Percentiles rank a stretch among this genome's conserved stretches.
These are phyloP conservation scores for Aphodius granarius DNA, from an alignment of 2,888 invertebrate species.

Conservation along the genomic window DNA sequence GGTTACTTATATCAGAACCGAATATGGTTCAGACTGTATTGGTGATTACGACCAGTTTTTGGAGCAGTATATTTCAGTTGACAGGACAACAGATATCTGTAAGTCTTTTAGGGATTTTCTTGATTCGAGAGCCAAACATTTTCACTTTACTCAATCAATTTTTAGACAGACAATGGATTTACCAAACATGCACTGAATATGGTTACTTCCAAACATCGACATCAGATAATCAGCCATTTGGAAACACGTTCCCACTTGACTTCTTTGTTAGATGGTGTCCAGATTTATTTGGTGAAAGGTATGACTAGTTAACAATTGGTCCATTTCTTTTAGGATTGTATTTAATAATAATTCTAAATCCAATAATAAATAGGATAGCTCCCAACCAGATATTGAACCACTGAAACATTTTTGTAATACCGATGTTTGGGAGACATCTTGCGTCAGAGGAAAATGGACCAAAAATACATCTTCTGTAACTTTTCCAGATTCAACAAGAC, in stretches of 20 bases:
- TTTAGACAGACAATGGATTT: conserved; percentile 69
- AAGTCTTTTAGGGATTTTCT: too few relatives aligned
- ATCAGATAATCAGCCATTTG: conserved; percentile 64
- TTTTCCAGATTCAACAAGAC: conserved; percentile 49
- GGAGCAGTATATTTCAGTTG: conserved; percentile 11
- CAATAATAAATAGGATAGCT: too few relatives aligned
- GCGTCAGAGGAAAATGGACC: conserved; percentile 20
- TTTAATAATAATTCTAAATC: too few relatives aligned
- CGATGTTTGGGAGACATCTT: conserved; percentile 24
- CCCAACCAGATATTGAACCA: conserved; percentile 21
- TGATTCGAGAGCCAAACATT: too few relatives aligned
- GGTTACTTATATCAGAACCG: conserved; percentile 25
- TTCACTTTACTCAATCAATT: background rate
- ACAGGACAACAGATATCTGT: conserved; percentile 21
- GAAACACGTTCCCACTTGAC: conserved; percentile 55
- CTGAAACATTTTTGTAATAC: too few relatives aligned
- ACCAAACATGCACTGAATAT: conserved; percentile 85
- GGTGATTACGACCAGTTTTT: conserved; percentile 31
- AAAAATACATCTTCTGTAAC: background rate
- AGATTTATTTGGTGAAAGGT: conserved; percentile 68
- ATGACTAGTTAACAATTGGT: conserved; percentile 29
- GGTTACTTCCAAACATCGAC: conserved; percentile 81
- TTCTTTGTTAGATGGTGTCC: conserved; percentile 71
- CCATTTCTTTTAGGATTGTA: background rate
- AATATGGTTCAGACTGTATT: conserved; percentile 24